Base-by-base conservation (phyloP, 2,113 vertebrate species). In the Cynocephalus volans region DNA sequence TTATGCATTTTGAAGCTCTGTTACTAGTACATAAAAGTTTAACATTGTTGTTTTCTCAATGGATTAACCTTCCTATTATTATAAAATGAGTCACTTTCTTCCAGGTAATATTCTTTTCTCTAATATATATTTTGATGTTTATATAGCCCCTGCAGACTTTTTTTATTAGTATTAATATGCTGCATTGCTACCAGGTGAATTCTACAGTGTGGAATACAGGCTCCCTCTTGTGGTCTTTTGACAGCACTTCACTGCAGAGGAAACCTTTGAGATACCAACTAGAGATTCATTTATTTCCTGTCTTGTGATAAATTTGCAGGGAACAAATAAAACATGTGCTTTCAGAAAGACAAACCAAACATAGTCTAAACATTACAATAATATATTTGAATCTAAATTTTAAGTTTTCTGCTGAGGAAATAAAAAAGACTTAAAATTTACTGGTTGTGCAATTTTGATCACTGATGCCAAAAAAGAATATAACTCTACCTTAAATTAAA, bases 401-500 rank as follows among this genome's bases (percentile, higher is more conserved):
- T 64, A 87, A 54, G 2, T 62, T 79, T 70, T 85, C 52, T 33
- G 13, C 8, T 88, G 21, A 73, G 8, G 54, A 90, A 76, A 81
- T 24, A 72, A 24, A 93, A 64, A 45, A 41, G 76, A 86, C 45
- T 76, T 52, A 17, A 67, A 84, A 48, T 48, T 67, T 54, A 17
- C 58, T 33, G 9, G 1, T 50, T 60, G 14, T 76, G 9, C 48
- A 81, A 50, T 75, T 85, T 87, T 90, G 15, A 58, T 87, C 56
- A 58, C 33, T 67, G 1, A 36, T 60, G 17, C 6, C 21, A 76
- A 52, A 77, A 77, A 93, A 45, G 12, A 70, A n/a, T 21, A 70
- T 91, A 76, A 54, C 33, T 92, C 12, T 8, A 70, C 50, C n/a
- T 89, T 69, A 75, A 88, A 60, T 58, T 33, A 56, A 65, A 67